phyloP scores from a whole-genome alignment of 2,888 invertebrate species.

The Monopis laevigella region DNA sequence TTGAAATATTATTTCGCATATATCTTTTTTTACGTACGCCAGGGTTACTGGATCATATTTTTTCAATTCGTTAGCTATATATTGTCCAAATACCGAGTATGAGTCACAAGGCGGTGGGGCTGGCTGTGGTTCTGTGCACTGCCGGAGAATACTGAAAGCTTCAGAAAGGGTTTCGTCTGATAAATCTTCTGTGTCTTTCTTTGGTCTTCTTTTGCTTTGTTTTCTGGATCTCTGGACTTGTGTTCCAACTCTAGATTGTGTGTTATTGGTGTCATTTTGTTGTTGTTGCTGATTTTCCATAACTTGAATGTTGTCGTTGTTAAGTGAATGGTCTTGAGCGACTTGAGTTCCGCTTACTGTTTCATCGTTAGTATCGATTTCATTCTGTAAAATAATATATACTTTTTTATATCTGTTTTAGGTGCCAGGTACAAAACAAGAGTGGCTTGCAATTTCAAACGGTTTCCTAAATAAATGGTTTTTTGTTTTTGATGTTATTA shows the following conservation, averaged over 20 bases:
- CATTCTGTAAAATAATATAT: slow-evolving; percentile 13
- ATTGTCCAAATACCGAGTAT: slow-evolving; percentile 15
- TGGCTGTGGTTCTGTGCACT: slow-evolving; percentile 14
- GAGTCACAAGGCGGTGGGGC: too few species aligned
- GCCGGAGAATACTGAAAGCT: slow-evolving; percentile 16
- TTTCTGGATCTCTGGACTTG: slow-evolving; percentile 11
- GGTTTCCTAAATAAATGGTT: too few species aligned
- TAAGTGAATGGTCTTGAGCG: slow-evolving; percentile 15
- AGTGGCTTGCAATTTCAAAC: too few species aligned
- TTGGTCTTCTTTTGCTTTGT: slow-evolving; percentile 14
- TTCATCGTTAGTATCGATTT: slow-evolving; percentile 15
- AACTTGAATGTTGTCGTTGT: slow-evolving; percentile 16
- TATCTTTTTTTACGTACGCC: too few species aligned
- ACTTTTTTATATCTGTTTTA: too few species aligned
- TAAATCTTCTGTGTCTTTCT: slow-evolving; percentile 14
- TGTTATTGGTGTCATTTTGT: slow-evolving; percentile 16
- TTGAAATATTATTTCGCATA: too few species aligned
- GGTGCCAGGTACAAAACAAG: too few species aligned
- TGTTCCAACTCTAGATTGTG: slow-evolving; percentile 14
- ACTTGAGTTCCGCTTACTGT: slow-evolving; percentile 16
- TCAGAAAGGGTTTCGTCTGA: slow-evolving; percentile 16
- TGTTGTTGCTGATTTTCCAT: slow-evolving; percentile 16
- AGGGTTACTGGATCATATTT: too few species aligned
- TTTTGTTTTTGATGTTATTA: too few species aligned
- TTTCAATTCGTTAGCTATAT: slow-evolving; percentile 17